Evolutionary conservation across 2,888 invertebrate species (phyloP), one percentile per base, ranked within the genome.

Genomic region (Hirudinaria manillensis): DNA sequence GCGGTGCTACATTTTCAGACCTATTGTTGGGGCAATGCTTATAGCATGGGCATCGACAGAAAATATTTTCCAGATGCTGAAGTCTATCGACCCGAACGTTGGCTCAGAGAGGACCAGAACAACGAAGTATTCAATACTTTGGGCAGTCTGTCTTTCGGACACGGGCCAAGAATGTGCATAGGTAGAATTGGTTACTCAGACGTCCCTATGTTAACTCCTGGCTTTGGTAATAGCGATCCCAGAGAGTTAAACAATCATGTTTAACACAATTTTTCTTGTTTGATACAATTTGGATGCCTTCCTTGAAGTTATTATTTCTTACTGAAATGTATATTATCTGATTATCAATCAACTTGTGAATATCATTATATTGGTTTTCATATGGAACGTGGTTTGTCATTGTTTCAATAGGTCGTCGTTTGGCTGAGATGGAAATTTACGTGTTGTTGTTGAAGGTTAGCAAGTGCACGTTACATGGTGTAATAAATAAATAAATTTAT

Each of bases 341-440:
- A n/a, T n/a, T n/a, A n/a, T n/a, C n/a, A n/a, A n/a, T n/a, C n/a
- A n/a, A n/a, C n/a, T n/a, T n/a, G n/a, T n/a, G n/a, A n/a, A n/a
- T n/a, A n/a, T n/a, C n/a, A n/a, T n/a, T n/a, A n/a, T n/a, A n/a
- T 1, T 1, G 3, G 3, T 45, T 45, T 45, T 61, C 13, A 4
- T 29, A 16, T 61, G 29, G n/a, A n/a, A 61, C 7, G 24, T 61
- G 6, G 24, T 61, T 61, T 4, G 61, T 61, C 7, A 21, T 6
- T 61, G 2, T 24, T 24, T 27, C 4, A 38, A 21, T 53, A 87
- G 87, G 87, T 45, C 83, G 88, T 75, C 82, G 88, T 77, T 86
- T 88, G 81, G 88, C 88, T 2, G 88, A 88, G 79, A 88, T 88
- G 80, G 88, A 88, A 80, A 82, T 88, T 75, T 85, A 86, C 77